phyloP scores from a whole-genome alignment of 2,113 vertebrate genomes.

The Ameiurus melas region DNA sequence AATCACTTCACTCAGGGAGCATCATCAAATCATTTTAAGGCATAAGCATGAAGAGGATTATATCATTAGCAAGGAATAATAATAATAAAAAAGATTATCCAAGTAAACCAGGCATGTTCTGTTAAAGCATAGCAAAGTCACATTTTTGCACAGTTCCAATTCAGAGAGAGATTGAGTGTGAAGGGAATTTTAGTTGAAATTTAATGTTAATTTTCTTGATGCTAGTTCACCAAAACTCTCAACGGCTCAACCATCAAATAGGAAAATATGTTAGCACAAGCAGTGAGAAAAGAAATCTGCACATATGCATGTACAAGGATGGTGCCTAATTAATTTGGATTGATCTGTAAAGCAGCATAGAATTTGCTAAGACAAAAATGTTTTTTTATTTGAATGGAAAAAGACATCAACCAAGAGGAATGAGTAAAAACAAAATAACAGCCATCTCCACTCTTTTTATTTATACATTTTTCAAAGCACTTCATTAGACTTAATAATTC shows the following conservation, averaged over 20 bases:
- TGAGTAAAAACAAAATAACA: neutral
- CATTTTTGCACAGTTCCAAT: constrained; percentile 55
- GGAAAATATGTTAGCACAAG: constrained; percentile 41
- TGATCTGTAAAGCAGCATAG: neutral
- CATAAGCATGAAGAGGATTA: constrained; percentile 58
- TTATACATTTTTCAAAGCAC: neutral
- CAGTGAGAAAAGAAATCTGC: constrained; percentile 25
- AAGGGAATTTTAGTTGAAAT: neutral
- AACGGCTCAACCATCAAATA: constrained; percentile 31
- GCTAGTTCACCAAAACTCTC: constrained; percentile 15
- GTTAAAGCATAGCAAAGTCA: constrained; percentile 67
- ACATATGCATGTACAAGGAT: neutral
- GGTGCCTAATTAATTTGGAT: neutral
- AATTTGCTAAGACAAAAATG: neutral
- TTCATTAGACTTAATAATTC: neutral
- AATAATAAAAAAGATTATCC: constrained; percentile 54
- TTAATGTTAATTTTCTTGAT: constrained; percentile 4
- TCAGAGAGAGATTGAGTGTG: constrained; percentile 46
- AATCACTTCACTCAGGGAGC: constrained; percentile 58
- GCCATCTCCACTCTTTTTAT: neutral
- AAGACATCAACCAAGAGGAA: neutral
- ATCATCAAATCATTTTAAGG: constrained; percentile 51
- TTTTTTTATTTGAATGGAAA: neutral
- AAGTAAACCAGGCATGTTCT: constrained; percentile 63
- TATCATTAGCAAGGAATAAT: constrained; percentile 63